Conservation (phyloP, 2,888 invertebrate species). For the Lasioglossum leucozonium region DNA sequence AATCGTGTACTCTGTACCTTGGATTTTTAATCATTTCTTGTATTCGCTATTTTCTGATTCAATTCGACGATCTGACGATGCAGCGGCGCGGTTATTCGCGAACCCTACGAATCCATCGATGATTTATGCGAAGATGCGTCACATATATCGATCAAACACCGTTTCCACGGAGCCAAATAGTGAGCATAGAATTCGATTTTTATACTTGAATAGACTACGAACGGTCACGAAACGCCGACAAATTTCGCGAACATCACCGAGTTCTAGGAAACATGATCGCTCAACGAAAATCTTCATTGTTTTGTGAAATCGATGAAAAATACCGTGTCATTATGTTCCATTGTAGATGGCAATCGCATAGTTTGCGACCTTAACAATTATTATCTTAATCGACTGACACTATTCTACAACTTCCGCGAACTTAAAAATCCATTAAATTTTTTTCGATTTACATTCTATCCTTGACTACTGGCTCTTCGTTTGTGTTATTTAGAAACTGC, state of each 20-base stretch:
- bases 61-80: not conserved
- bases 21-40: no score
- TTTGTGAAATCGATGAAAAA: not conserved
- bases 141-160: conserved; percentile 30
- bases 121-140: conserved; percentile 14
- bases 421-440: not conserved
- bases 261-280: not conserved
- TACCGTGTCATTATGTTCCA: not conserved
- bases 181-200: conserved; percentile 11
- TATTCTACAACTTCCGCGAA: not conserved
- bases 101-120: not conserved
- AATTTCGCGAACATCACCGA: not conserved
- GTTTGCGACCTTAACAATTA: no score
- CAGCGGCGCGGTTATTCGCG: not conserved
- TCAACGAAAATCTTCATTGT: not conserved
- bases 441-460: not conserved
- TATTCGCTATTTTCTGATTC: not conserved
- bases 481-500: not conserved
- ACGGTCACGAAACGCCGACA: conserved; percentile 13
- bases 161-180: conserved; percentile 31
- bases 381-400: not conserved
- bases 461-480: not conserved
- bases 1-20: no score
- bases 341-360: no score
- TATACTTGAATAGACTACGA: not conserved